Conservation (phyloP, 2,797 vertebrate species). For the Tiaroga cobitis region DNA sequence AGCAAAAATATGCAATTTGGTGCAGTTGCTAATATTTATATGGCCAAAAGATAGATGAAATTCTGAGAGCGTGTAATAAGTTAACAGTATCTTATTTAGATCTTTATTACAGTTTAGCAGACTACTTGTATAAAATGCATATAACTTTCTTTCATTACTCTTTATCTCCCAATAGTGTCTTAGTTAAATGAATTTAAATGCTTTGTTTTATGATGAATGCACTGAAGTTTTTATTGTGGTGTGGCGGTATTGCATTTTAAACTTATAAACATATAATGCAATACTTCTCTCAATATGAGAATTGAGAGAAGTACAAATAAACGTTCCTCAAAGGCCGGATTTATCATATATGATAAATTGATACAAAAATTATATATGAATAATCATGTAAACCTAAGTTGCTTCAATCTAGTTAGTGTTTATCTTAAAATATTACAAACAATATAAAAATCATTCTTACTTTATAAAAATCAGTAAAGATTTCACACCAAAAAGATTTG, state of each 20-base stretch:
- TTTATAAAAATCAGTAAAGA: background rate
- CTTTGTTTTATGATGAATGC: too few relatives aligned
- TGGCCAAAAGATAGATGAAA: background rate
- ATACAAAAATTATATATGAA: too few relatives aligned
- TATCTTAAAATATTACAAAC: background rate
- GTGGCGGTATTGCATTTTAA: too few relatives aligned
- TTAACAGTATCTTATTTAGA: background rate
- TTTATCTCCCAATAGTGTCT: too few relatives aligned
- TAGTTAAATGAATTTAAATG: too few relatives aligned
- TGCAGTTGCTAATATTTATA: background rate
- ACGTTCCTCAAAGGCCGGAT: too few relatives aligned
- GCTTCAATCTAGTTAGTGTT: background rate
- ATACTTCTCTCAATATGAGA: too few relatives aligned
- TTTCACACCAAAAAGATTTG: background rate
- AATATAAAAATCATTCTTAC: background rate
- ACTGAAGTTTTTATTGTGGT: too few relatives aligned
- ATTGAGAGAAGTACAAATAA: too few relatives aligned
- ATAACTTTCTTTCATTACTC: too few relatives aligned
- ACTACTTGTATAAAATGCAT: background rate
- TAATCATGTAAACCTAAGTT: background rate
- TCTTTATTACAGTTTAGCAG: background rate
- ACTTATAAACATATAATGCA: too few relatives aligned
- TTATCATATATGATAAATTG: background rate
- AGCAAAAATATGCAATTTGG: background rate
- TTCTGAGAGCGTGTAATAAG: background rate